Base-by-base conservation (phyloP, 2,113 vertebrate genomes). In the Lepus americanus region DNA sequence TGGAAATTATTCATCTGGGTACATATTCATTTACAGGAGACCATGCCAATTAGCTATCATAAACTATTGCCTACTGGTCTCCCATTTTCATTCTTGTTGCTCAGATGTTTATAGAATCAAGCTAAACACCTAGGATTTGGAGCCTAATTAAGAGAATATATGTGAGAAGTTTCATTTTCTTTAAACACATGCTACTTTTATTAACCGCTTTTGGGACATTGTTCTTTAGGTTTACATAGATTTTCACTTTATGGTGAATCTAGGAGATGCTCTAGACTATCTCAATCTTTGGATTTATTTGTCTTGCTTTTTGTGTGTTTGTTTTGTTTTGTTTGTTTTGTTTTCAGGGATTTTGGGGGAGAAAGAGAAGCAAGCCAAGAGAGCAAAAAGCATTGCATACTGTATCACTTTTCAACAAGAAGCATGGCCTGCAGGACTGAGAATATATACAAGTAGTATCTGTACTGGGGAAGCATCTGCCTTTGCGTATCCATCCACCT, bases 361-460 rank as follows among this genome's bases (percentile, higher is more conserved):
- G 27, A 49, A 20, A 66, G 19, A 13, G n/a, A 89, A 78, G 23
- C 14, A 53, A 81, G 7, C 5, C 17, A 81, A 20, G 33, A 82
- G 9, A 27, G 36, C 72, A 86, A 90, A 23, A 95, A 78, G 22
- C 11, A 76, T 72, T 11, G 66, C 4, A 31, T 82, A 39, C 17
- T 83, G 79, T 63, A 61, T 63, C 53, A 61, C 83, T 89, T 94
- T 74, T 70, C 90, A 95, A 9, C 20, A 85, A 94, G 72, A 95
- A 55, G 5, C 88, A 66, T 86, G n/a, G 17, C 90, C 78, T 92
- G 31, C n/a, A 19, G 39, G 73, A 19, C 59, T 39, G 29, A 70
- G 66, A 85, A 63, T 69, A 44, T 80, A 14, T 59, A 59, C 55
- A 59, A 59, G 13, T 59, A 19, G 14, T 59, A 59, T 39, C 66